Conservation (phyloP, 2,113 vertebrate genomes). For the Neopipo cinnamomea region DNA sequence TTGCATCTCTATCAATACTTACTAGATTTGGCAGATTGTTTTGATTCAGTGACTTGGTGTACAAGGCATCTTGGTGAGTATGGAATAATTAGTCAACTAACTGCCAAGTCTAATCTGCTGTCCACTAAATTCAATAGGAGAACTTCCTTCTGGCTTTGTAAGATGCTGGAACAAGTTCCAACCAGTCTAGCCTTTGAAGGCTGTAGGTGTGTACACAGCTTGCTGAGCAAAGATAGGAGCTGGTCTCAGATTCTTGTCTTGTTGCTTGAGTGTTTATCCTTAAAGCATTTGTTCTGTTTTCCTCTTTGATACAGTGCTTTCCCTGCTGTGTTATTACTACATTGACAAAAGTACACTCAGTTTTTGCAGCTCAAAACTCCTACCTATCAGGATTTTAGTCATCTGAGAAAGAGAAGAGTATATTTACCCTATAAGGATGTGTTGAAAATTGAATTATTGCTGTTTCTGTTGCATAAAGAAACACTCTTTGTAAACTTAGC, state of each 20-base stretch:
- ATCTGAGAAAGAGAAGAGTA: not conserved
- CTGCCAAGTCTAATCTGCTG: not conserved
- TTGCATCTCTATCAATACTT: not conserved
- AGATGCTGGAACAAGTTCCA: not conserved
- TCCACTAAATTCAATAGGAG: not conserved
- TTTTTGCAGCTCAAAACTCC: not conserved
- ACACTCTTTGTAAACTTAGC: not conserved
- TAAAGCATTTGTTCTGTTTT: not conserved
- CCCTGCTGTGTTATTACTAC: not conserved
- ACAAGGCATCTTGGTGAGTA: not conserved
- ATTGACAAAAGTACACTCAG: not conserved
- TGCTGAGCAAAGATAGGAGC: not conserved
- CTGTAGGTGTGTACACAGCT: not conserved
- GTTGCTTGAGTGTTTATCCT: not conserved
- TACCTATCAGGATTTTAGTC: not conserved
- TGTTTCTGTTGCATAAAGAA: not conserved
- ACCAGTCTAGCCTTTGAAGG: not conserved
- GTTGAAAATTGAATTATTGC: not conserved
- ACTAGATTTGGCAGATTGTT: not conserved
- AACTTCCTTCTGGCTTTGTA: not conserved
- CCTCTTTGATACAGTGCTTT: not conserved
- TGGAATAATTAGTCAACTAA: not conserved
- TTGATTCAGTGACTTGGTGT: not conserved
- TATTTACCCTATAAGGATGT: not conserved
- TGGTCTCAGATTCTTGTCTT: not conserved